phyloP scores from a whole-genome alignment of 2,113 vertebrate species.

The Ariopsis seemanni region DNA sequence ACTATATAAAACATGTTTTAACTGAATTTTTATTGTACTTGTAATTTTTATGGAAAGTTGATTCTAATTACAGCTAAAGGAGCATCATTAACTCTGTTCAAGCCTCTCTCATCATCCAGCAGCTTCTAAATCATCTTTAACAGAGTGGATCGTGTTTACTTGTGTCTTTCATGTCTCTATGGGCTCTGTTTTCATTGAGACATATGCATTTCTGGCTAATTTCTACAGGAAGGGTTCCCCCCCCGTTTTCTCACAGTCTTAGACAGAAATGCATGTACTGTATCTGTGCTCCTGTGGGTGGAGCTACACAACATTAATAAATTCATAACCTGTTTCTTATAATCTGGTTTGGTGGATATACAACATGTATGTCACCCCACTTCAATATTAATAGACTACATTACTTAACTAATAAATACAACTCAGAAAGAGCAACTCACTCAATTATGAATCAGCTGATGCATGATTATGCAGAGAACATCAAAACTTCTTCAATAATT shows the following conservation, averaged over 20 bases:
- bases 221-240: too few relatives aligned
- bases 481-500: neutral
- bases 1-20: neutral
- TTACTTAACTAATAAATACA: neutral
- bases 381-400: neutral
- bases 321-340: neutral
- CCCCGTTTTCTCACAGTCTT: neutral
- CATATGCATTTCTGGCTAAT: neutral
- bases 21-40: neutral
- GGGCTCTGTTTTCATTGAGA: neutral
- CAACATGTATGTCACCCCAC: neutral
- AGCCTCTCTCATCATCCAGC: neutral
- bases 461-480: neutral
- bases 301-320: neutral
- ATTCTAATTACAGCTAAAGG: conserved; percentile 1
- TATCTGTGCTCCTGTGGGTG: neutral
- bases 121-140: conserved; percentile 5
- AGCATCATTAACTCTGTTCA: conserved; percentile 8
- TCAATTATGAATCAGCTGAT: neutral
- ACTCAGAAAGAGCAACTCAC: neutral
- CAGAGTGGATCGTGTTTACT: neutral
- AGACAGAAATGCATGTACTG: neutral
- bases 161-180: neutral
- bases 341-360: neutral
- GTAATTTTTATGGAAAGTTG: neutral